These are phyloP conservation scores for Elephas maximus DNA, from an alignment of 2,113 vertebrate genomes.

Conservation along the genomic window DNA sequence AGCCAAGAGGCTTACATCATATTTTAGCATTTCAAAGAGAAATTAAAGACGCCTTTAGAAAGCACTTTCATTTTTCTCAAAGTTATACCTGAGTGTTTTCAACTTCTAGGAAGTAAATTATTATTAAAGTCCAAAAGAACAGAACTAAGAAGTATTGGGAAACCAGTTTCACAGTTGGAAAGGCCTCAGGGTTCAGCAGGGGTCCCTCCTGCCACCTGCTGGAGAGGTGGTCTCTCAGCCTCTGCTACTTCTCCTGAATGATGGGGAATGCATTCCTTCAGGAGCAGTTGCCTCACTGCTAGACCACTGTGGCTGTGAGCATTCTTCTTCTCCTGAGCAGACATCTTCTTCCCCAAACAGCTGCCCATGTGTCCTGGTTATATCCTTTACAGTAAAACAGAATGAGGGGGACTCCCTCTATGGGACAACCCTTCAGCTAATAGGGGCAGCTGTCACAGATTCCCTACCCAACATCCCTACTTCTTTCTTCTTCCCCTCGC, in stretches of 20 bases:
- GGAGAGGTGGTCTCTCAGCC: background rate
- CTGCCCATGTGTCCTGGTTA: background rate
- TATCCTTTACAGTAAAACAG: background rate
- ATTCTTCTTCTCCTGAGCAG: background rate
- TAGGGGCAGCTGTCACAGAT: background rate
- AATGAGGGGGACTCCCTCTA: background rate
- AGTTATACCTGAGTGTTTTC: conserved; percentile 35
- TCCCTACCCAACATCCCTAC: background rate
- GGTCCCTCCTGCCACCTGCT: background rate
- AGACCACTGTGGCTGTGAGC: background rate
- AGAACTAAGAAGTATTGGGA: conserved; percentile 35
- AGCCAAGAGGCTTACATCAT: conserved; percentile 27
- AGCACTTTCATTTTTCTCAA: conserved; percentile 52
- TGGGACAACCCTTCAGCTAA: background rate
- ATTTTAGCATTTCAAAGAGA: conserved; percentile 75
- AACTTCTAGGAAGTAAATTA: conserved; percentile 44
- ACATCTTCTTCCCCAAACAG: background rate
- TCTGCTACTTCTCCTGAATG: background rate
- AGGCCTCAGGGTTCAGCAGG: background rate
- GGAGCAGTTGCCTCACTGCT: background rate
- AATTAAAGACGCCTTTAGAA: conserved; percentile 65
- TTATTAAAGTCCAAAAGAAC: conserved; percentile 6
- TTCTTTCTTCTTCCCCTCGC: background rate
- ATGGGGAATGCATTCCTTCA: background rate
- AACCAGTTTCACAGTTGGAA: background rate